Evolutionary conservation across 2,888 invertebrate species (phyloP).

Genomic region (Eupeodes latifasciatus): DNA sequence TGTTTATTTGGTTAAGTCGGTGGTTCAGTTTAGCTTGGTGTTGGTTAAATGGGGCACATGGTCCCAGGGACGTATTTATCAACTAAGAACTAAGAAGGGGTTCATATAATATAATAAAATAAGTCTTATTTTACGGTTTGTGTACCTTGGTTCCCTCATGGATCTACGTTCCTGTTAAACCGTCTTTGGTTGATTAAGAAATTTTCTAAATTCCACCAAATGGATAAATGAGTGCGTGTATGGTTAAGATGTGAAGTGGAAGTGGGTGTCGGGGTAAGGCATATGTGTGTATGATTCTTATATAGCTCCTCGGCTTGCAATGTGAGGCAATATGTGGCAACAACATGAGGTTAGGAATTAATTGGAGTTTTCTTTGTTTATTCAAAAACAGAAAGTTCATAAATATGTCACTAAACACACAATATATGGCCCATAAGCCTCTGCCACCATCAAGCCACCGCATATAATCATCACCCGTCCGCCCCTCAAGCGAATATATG

Average conservation of each 20-base stretch:
- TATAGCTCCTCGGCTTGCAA: conserved; percentile 26
- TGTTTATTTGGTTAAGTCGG: background rate
- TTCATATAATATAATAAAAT: background rate
- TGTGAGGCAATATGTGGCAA: conserved; percentile 64
- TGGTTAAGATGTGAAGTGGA: conserved; percentile 6
- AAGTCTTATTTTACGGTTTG: too few relatives aligned
- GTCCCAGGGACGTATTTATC: background rate
- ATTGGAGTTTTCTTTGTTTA: conserved; percentile 65
- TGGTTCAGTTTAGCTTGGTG: conserved; percentile 27
- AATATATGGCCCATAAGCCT: conserved; percentile 47
- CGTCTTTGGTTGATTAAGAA: conserved; percentile 66
- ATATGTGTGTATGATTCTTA: conserved; percentile 8
- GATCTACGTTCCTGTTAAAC: background rate
- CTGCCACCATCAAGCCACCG: background rate
- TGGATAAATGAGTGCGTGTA: conserved; percentile 54
- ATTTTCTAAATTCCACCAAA: conserved; percentile 58
- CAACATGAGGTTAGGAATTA: conserved; percentile 64
- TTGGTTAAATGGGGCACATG: conserved; percentile 58
- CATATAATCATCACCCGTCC: background rate
- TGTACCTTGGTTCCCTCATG: background rate
- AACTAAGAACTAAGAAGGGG: background rate
- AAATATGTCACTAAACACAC: conserved; percentile 69
- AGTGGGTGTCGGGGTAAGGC: background rate
- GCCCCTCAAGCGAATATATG: background rate
- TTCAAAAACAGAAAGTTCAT: conserved; percentile 63